These are phyloP conservation scores for Drosophila kikkawai DNA, from an alignment of 1,140 invertebrate genomes.

Conservation along the genomic window DNA sequence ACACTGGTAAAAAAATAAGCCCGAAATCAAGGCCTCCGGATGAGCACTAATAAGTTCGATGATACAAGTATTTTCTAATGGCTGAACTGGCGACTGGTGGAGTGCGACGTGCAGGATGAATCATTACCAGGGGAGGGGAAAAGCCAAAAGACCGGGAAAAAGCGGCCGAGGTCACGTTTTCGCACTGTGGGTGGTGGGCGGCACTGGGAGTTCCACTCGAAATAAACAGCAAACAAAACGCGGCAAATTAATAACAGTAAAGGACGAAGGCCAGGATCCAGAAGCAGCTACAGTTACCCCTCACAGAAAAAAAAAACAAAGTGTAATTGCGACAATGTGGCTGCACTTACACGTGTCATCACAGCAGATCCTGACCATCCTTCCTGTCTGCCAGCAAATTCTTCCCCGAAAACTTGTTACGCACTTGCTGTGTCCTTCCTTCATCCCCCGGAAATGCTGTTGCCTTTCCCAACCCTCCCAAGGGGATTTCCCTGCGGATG, in stretches of 20 bases:
- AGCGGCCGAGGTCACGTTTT: conserved; percentile 76
- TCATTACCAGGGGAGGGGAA: conserved; percentile 54
- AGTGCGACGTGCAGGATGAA: conserved; percentile 48
- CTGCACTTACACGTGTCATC: conserved; percentile 83
- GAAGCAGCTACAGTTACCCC: conserved; percentile 5
- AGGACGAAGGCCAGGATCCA: conserved; percentile 2
- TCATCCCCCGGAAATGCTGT: conserved; percentile 22
- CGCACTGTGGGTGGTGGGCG: conserved; percentile 70
- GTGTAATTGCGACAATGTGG: conserved; percentile 84
- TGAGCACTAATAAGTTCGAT: conserved; percentile 64
- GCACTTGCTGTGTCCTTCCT: conserved; percentile 54
- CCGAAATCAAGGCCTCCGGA: conserved; percentile 25
- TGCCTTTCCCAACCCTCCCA: conserved; percentile 31
- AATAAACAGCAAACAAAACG: conserved; percentile 78
- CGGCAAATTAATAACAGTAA: conserved; percentile 68
- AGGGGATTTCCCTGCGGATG: neutral
- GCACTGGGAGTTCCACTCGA: conserved; percentile 45
- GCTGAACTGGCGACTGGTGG: neutral
- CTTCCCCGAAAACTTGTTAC: conserved; percentile 49
- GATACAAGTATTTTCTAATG: conserved; percentile 27
- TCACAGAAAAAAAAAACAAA: conserved; percentile 6
- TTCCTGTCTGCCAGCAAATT: conserved; percentile 30
- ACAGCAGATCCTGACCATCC: conserved; percentile 36
- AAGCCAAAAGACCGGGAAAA: conserved; percentile 32
- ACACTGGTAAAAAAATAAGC: conserved; percentile 6